Evolutionary conservation across 37 sponge, comb jelly and placozoan genomes (phyloP), one percentile per base, ranked within the genome.

Genomic region (Aplysina aerophoba): DNA sequence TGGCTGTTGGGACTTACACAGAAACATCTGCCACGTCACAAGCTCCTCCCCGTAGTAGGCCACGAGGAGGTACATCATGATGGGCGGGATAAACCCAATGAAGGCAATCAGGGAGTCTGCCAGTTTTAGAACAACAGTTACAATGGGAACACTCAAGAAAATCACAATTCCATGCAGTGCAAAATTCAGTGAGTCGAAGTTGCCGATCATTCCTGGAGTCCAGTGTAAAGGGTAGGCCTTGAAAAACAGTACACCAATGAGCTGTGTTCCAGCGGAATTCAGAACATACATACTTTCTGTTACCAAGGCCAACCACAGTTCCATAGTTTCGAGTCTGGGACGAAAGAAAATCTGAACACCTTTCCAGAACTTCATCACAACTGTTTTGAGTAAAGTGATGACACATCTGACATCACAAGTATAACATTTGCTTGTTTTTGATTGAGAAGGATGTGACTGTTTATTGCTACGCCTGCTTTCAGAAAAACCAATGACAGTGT

Each of bases 91-190:
- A 25, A 88, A 24, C 0, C 89, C 83, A 25, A 92, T 57, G 4
- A 88, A 20, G 0, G 83, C 60, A 22, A 92, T 88, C 27, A 88
- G 55, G 19, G 86, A 21, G 40, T 92, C 92, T n/a, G 89, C 86
- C 1, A 88, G 54, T 55, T 83, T 83, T 8, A 85, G 41, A 4
- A 73, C 54, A 14, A 81, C 68, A 63, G 83, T 34, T n/a, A 75
- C 22, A 53, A 92, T 62, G 22, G 92, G 92, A 20, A 92, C 65
- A 3, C 88, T 13, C 13, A 88, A n/a, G 22, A 92, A 1, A 0
- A 86, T 27, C 14, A 50, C 86, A 35, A 67, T 57, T n/a, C 69
- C 55, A 39, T 85, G 83, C 22, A 82, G 39, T 12, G n/a, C 63
- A 53, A 44, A 66, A 0, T 36, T 0, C 0, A 68, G 40, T 14